Conservation (phyloP, 2,888 invertebrate genomes). For the Trachelus iudaicus region DNA sequence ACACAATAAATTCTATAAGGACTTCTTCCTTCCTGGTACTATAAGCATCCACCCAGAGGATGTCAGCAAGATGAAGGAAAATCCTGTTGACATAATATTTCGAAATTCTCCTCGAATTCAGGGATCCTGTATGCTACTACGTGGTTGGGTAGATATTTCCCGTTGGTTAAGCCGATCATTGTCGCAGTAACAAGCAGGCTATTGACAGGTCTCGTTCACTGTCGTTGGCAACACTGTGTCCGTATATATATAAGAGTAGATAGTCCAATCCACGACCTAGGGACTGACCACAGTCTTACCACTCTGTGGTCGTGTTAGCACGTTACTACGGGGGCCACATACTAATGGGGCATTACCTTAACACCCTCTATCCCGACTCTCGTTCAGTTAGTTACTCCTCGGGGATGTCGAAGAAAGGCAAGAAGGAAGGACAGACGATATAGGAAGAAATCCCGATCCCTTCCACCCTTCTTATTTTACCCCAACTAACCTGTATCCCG, state of each 20-base stretch:
- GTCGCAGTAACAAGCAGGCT: slow-evolving; percentile 62
- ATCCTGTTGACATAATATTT: not conserved
- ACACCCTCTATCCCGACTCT: slow-evolving; percentile 59
- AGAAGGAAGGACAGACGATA: slow-evolving; percentile 23
- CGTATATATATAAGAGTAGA: slow-evolving; percentile 24
- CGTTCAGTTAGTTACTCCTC: slow-evolving; percentile 64
- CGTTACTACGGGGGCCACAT: slow-evolving; percentile 59
- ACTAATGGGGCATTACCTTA: slow-evolving; percentile 65
- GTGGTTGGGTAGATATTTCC: slow-evolving; percentile 50
- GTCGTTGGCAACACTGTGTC: slow-evolving; percentile 11
- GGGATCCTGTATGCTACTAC: not conserved
- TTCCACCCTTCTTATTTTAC: slow-evolving; percentile 10
- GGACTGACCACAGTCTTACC: slow-evolving; percentile 46
- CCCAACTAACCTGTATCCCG: slow-evolving; percentile 3
- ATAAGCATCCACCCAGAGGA: not conserved
- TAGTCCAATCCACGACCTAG: slow-evolving; percentile 25
- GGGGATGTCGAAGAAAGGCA: slow-evolving; percentile 41
- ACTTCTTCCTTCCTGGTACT: not conserved
- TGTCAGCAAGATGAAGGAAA: not conserved
- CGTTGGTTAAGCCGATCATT: slow-evolving; percentile 63
- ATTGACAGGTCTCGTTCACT: slow-evolving; percentile 58
- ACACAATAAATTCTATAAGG: not conserved
- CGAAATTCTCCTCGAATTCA: not conserved
- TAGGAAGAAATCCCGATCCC: slow-evolving; percentile 22
- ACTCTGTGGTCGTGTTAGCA: slow-evolving; percentile 51